Conservation (phyloP, 2,113 vertebrate species). For the Gasterosteus aculeatus region DNA sequence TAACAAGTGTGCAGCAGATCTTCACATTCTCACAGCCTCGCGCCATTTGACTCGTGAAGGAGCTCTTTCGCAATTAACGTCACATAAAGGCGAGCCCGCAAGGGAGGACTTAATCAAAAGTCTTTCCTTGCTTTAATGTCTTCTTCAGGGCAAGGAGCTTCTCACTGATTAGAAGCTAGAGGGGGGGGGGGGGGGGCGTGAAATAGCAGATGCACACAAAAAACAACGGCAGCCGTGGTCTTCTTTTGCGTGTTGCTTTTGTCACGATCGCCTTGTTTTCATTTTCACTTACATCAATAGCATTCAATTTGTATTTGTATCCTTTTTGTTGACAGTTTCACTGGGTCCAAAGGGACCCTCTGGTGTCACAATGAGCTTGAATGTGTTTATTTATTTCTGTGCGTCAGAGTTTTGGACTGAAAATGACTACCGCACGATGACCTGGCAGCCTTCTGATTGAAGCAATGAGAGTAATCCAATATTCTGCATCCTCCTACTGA, state of each 20-base stretch:
- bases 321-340: neutral
- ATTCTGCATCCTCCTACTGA: slow-evolving; percentile 37
- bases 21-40: neutral
- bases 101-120: slow-evolving; percentile 42
- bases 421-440: slow-evolving; percentile 10
- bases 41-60: slow-evolving; percentile 31
- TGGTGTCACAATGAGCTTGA: slow-evolving; percentile 38
- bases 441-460: slow-evolving; percentile 57
- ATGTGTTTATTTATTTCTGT: slow-evolving; percentile 38
- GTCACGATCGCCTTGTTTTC: neutral
- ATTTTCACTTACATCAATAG: neutral
- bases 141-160: slow-evolving; percentile 31
- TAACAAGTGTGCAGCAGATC: neutral
- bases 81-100: neutral
- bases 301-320: neutral
- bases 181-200: neutral
- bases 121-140: slow-evolving; percentile 33
- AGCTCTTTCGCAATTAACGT: slow-evolving; percentile 27
- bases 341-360: neutral
- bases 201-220: slow-evolving; percentile 1
- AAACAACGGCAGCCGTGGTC: neutral
- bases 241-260: neutral
- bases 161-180: slow-evolving; percentile 7
- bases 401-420: slow-evolving; percentile 36
- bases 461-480: slow-evolving; percentile 45